These are phyloP conservation scores for Dendrolimus houi DNA, from an alignment of 2,888 invertebrate species.

Conservation along the genomic window DNA sequence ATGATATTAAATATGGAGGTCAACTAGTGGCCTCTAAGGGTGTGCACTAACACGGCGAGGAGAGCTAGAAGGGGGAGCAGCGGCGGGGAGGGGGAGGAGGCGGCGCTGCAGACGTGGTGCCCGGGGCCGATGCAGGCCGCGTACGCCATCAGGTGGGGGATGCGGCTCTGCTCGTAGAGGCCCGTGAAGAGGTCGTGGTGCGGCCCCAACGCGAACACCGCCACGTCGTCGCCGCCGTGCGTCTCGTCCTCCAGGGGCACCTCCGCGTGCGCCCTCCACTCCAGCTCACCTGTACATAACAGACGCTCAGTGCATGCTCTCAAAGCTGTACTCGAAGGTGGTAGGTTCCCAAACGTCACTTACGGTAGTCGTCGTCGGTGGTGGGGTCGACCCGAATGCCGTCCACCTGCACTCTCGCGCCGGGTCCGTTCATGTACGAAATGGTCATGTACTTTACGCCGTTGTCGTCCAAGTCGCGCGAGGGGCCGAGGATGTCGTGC, in stretches of 20 bases:
- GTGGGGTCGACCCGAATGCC: slow-evolving; percentile 67
- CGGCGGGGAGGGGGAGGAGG: neutral
- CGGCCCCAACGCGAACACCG: slow-evolving; percentile 82
- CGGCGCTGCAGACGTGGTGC: slow-evolving; percentile 35
- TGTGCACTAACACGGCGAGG: slow-evolving; percentile 3
- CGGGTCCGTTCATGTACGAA: slow-evolving; percentile 72
- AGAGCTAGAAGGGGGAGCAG: neutral
- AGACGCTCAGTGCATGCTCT: neutral
- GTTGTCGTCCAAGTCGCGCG: slow-evolving; percentile 51
- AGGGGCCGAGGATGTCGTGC: slow-evolving; percentile 40
- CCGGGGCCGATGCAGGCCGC: slow-evolving; percentile 82
- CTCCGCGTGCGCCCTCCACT: slow-evolving; percentile 53
- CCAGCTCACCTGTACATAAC: slow-evolving; percentile 13
- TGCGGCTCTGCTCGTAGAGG: slow-evolving; percentile 84
- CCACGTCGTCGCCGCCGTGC: slow-evolving; percentile 88
- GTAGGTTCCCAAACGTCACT: slow-evolving; percentile 23
- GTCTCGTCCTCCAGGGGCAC: slow-evolving; percentile 78
- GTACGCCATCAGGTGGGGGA: slow-evolving; percentile 85
- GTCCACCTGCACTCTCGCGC: slow-evolving; percentile 75
- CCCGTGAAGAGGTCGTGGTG: slow-evolving; percentile 85
- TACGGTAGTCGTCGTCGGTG: slow-evolving; percentile 41
- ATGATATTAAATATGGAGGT: neutral
- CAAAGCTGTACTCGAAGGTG: neutral
- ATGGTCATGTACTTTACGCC: slow-evolving; percentile 72
- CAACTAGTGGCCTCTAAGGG: neutral